phyloP scores from a whole-genome alignment of 2,113 vertebrate genomes.

The Enhydra lutris region DNA sequence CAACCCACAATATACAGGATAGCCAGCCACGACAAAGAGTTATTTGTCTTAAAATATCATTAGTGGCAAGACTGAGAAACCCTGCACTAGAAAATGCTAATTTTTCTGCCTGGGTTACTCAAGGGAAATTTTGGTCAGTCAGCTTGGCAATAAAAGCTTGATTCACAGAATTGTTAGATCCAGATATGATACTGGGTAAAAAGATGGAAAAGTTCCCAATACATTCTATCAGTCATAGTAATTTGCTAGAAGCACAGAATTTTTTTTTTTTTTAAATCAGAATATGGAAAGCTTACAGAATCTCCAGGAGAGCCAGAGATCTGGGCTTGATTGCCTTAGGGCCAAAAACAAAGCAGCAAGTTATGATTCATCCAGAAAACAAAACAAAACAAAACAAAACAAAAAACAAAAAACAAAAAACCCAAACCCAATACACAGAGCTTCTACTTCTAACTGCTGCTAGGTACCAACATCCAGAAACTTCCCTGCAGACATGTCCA shows the following conservation, averaged over 20 bases:
- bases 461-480: background rate
- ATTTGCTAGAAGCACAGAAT: background rate
- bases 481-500: background rate
- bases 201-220: background rate
- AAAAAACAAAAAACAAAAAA: too few relatives aligned
- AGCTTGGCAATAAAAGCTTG: background rate
- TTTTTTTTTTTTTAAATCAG: too few relatives aligned
- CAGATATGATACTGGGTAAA: background rate
- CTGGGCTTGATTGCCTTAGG: background rate
- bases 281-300: background rate
- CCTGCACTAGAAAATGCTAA: background rate
- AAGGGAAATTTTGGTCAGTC: background rate
- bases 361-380: background rate
- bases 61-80: background rate
- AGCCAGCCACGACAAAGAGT: background rate
- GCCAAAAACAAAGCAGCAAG: background rate
- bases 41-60: background rate
- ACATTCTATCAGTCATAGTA: background rate
- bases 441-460: background rate
- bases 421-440: background rate
- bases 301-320: background rate
- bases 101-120: background rate
- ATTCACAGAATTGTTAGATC: background rate
- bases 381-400: background rate
- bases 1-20: background rate